A percentile compares a stretch with the other conserved stretches of the same genome.
Conservation (phyloP, 1,140 invertebrate species). For the Calliphora vicina region DNA sequence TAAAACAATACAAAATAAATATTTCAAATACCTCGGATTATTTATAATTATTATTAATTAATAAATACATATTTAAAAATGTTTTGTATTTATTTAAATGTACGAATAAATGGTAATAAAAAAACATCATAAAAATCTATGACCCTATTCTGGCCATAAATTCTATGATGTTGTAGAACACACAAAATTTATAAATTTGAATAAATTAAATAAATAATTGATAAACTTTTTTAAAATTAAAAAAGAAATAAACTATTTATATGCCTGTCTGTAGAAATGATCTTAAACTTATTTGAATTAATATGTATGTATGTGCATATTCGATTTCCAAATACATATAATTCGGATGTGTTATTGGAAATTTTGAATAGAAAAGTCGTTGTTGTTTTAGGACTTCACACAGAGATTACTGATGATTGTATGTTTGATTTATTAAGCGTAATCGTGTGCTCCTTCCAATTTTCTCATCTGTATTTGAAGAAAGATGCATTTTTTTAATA, state of each 20-base stretch:
- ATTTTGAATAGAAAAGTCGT: background rate
- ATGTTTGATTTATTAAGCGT: conserved; percentile 45
- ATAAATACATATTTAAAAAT: background rate
- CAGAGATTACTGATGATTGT: background rate
- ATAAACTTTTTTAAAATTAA: no score
- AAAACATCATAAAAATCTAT: no score
- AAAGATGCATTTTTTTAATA: conserved; percentile 38
- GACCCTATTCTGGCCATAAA: no score
- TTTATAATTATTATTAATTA: background rate
- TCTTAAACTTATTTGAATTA: background rate
- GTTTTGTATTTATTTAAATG: background rate
- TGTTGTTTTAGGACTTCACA: background rate
- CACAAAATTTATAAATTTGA: background rate
- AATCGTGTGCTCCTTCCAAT: conserved; percentile 56
- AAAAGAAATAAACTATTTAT: background rate
- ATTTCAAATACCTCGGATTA: background rate
- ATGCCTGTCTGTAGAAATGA: background rate
- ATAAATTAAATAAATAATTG: background rate
- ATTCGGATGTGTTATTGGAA: background rate
- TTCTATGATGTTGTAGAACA: background rate
- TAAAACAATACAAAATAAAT: background rate
- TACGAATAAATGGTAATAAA: background rate
- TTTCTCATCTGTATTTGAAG: conserved; percentile 53
- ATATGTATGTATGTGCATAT: background rate
- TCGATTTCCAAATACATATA: background rate